Evolutionary conservation across 2,113 vertebrate species (phyloP), one percentile per base, ranked within the genome.

Genomic region (Ursus arctos): DNA sequence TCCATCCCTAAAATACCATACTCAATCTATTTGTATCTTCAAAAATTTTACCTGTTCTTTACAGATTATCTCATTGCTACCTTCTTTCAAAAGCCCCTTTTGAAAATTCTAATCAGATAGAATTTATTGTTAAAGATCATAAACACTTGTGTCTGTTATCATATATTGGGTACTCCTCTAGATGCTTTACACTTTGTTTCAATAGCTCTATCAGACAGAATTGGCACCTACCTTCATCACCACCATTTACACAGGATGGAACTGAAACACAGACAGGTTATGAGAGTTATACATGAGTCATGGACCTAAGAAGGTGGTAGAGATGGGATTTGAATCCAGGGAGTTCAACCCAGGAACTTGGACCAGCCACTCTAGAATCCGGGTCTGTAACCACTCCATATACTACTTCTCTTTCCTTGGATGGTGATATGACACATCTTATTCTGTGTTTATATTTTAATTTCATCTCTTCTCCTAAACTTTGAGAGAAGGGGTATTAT

Each of bases 181-280:
- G 2, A 31, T 10, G 15, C 16, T 47, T 63, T 81, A 40, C 18
- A 26, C 0, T 91, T 69, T 26, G 21, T 80, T 49, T 63, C 2
- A 7, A 26, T 4, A 7, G 9, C 15, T 69, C 18, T 51, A 26
- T 55, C 40, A 92, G 7, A 47, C 9, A 47, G 14, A 2, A 43
- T 9, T 4, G 1, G 2, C 0, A 3, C 49, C 31, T 13, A 19
- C 2, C 40, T n/a, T 36, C 4, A 14, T 40, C 11, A 31, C 7
- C 22, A 33, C 2, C 72, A 43, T 67, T 47, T 40, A n/a, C 16
- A 55, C 6, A 18, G 6, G 40, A 67, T n/a, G 1, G 26, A 22
- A 77, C 12, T 31, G 8, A 94, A 43, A 28, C 19, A 22, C 26
- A 57, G 26, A 57, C 7, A 47, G 14, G 33, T 3, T 49, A 11